Percentiles rank a stretch among this genome's conserved stretches.
Evolutionary conservation across 2,888 invertebrate species (phyloP).

Genomic region (Ametastegia equiseti): DNA sequence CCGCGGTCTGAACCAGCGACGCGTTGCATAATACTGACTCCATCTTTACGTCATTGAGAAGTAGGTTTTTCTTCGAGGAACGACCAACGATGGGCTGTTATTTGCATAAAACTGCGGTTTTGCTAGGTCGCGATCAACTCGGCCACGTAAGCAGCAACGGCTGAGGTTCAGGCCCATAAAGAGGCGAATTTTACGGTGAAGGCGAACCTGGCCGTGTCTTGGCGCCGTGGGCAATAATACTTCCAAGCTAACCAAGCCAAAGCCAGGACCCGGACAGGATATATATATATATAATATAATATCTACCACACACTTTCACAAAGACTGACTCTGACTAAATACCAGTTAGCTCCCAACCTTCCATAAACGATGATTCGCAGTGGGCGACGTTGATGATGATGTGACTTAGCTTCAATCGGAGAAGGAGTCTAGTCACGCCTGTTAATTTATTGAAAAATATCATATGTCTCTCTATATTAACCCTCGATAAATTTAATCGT

Average conservation of each 20-base stretch:
- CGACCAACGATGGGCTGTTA: neutral
- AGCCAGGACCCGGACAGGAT: constrained; percentile 20
- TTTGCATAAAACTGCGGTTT: constrained; percentile 34
- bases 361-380: constrained; percentile 61
- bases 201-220: constrained; percentile 23
- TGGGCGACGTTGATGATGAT: constrained; percentile 59
- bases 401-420: neutral
- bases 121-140: neutral
- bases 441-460: constrained; percentile 55
- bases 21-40: constrained; percentile 14
- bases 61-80: neutral
- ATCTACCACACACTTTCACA: constrained; percentile 65
- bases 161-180: neutral
- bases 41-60: constrained; percentile 33
- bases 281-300: no score
- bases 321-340: constrained; percentile 50
- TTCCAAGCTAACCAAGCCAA: constrained; percentile 24
- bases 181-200: constrained; percentile 21
- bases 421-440: neutral
- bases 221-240: constrained; percentile 33
- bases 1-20: neutral
- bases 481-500: neutral
- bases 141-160: constrained; percentile 16
- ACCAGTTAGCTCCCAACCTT: constrained; percentile 57
- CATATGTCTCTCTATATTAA: constrained; percentile 55